Conservation (phyloP, 2,888 invertebrate genomes). For the Antitype chi region DNA sequence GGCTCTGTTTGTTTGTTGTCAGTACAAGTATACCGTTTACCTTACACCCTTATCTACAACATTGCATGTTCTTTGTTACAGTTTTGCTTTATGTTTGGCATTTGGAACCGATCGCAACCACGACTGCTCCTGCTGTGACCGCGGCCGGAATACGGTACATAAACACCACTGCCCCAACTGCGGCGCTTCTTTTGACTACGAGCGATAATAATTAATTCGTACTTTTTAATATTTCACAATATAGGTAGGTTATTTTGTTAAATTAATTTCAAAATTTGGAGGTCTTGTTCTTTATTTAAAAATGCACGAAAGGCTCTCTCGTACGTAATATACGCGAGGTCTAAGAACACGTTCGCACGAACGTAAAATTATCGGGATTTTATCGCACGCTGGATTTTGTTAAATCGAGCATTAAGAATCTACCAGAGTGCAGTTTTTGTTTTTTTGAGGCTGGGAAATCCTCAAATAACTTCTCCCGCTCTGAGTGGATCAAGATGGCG, state of each 20-base stretch:
- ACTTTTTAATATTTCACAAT: background rate
- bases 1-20: background rate
- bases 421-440: too few relatives aligned
- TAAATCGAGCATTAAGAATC: too few relatives aligned
- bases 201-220: background rate
- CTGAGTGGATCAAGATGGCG: too few relatives aligned
- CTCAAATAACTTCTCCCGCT: too few relatives aligned
- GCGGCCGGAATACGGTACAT: background rate
- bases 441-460: too few relatives aligned
- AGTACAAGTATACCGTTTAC: background rate
- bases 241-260: background rate
- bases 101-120: too few relatives aligned
- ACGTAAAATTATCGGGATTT: too few relatives aligned
- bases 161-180: conserved; percentile 1
- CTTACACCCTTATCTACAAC: background rate
- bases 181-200: background rate
- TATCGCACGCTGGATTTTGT: too few relatives aligned
- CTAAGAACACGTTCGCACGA: too few relatives aligned
- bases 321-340: background rate
- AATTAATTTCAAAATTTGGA: too few relatives aligned
- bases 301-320: background rate
- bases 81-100: background rate
- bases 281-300: background rate
- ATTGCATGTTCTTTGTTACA: background rate
- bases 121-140: too few relatives aligned